These are phyloP conservation scores for Cerceris ruficornis DNA, from an alignment of 2,888 invertebrate species.

Conservation along the genomic window DNA sequence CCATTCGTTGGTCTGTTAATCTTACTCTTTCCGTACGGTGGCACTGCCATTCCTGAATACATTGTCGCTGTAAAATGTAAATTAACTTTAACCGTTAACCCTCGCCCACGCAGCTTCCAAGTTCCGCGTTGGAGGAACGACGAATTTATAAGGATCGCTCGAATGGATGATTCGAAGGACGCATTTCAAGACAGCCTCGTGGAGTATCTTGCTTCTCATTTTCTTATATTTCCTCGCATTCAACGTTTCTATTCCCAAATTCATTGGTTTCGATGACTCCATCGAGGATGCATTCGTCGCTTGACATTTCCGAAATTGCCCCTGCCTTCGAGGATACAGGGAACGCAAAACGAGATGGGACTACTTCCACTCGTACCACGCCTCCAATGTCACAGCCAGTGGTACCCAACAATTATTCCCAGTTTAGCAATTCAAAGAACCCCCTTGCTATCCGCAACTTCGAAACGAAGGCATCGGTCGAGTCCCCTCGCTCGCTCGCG, in stretches of 20 bases:
- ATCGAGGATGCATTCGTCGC: too few species aligned
- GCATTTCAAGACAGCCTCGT: too few species aligned
- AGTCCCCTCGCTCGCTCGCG: slow-evolving; percentile 25
- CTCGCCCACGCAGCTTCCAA: slow-evolving; percentile 42
- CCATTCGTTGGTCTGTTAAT: slow-evolving; percentile 17
- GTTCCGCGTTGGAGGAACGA: slow-evolving; percentile 40
- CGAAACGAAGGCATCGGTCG: background rate
- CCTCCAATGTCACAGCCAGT: background rate
- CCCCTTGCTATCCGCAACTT: too few species aligned
- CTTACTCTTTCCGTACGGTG: slow-evolving; percentile 21
- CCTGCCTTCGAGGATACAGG: too few species aligned
- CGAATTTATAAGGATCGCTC: slow-evolving; percentile 1
- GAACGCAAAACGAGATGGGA: too few species aligned
- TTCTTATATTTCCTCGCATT: background rate
- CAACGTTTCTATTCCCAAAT: too few species aligned
- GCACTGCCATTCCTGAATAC: slow-evolving; percentile 24
- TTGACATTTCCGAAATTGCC: too few species aligned
- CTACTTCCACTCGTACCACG: too few species aligned
- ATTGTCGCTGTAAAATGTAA: slow-evolving; percentile 56
- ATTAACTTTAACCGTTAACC: slow-evolving; percentile 56
- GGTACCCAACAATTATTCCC: background rate
- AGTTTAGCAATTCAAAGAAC: background rate
- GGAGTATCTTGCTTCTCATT: background rate
- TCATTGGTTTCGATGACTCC: too few species aligned
- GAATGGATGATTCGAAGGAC: background rate